Base-by-base conservation (phyloP, 64 coral and sea anemone species). In the Astreopora myriophthalma region DNA sequence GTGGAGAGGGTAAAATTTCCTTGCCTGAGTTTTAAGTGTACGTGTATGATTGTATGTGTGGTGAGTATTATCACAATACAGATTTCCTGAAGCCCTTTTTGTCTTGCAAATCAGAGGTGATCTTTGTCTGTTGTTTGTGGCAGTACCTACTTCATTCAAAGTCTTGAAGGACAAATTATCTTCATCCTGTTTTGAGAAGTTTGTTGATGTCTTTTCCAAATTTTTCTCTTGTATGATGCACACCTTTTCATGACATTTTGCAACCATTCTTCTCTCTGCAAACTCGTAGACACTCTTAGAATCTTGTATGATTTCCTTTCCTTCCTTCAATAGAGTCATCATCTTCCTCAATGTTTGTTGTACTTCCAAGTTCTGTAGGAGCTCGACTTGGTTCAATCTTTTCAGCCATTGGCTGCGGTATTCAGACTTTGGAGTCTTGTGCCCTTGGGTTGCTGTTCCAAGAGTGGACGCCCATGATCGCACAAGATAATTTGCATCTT, bases 391-490 rank as follows among this genome's bases (percentile, higher is more conserved):
- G 19, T 80, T 80, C 17, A 80, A n/a, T 61, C 48, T 80, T 35
- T 36, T 26, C 58, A 80, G 77, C 77, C 77, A 80, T 60, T 60
- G 30, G 77, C 77, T 80, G 29, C 77, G 77, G 19, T 80, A 80
- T 17, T 33, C 20, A n/a, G 48, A 80, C 20, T 80, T 80, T n/a
- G 51, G 31, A 6, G 52, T 13, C 77, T 80, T 80, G 13, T 80
- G 77, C 7, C 48, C 77, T n/a, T 80, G 77, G 25, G 77, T 80
- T 19, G 52, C 51, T 62, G 51, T 61, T 12, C 77, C 51, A 33
- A 80, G 25, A 60, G 27, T 80, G 51, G 77, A 80, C 22, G 77
- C 77, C 77, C 77, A 60, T 80, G 77, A 80, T 61, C 77, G 27
- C 9, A 80, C 77, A 34, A 80, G 48, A 60, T 80, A 80, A n/a